Conservation (phyloP, 2,113 vertebrate species). For the Egretta garzetta region DNA sequence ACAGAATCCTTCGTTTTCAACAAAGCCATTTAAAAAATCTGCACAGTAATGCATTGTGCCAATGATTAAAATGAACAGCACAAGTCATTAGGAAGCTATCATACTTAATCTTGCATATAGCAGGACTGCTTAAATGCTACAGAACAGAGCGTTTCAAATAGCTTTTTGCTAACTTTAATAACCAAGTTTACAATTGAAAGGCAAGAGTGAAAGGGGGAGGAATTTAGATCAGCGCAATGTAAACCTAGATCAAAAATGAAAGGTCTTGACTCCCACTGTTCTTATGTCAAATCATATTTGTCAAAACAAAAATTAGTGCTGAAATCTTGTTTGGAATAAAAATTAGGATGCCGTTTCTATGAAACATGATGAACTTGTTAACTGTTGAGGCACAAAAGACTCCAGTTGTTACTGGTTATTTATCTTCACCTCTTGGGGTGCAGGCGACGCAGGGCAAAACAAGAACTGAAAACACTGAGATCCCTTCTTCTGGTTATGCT, state of each 20-base stretch:
- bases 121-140: conserved; percentile 18
- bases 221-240: conserved; percentile 48
- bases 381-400: background rate
- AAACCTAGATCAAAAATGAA: conserved; percentile 65
- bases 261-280: conserved; percentile 62
- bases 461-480: background rate
- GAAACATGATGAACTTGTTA: background rate
- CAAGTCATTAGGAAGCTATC: conserved; percentile 64
- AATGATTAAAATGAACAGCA: conserved; percentile 1
- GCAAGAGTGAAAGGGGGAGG: conserved; percentile 37
- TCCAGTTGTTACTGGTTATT: background rate
- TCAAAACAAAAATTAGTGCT: conserved; percentile 66
- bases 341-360: conserved; percentile 18
- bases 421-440: background rate
- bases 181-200: conserved; percentile 45
- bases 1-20: background rate
- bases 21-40: background rate
- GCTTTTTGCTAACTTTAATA: conserved; percentile 50
- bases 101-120: conserved; percentile 39
- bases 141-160: conserved; percentile 43
- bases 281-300: conserved; percentile 50
- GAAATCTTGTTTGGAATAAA: conserved; percentile 53
- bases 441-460: background rate
- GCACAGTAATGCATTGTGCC: conserved; percentile 1
- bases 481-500: background rate